These are phyloP conservation scores for Pollenia labialis DNA, from an alignment of 2,888 invertebrate genomes.

Conservation along the genomic window DNA sequence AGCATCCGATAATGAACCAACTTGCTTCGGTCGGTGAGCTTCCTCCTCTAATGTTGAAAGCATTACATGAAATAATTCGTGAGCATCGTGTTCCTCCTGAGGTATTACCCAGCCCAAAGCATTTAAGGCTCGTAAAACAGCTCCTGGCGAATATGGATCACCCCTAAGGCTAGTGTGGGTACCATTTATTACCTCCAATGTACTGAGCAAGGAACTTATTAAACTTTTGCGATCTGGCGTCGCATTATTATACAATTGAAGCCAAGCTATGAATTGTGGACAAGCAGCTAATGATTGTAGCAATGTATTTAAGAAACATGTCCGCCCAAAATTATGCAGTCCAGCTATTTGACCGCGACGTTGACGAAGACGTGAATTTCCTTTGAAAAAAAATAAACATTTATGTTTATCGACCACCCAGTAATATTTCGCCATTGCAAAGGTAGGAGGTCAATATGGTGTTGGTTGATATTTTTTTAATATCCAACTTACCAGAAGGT, in stretches of 20 bases:
- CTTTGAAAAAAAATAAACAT: slow-evolving; percentile 60
- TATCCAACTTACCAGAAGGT: slow-evolving; percentile 84
- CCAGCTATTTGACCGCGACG: slow-evolving; percentile 92
- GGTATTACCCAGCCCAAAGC: slow-evolving; percentile 94
- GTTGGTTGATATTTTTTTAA: neutral
- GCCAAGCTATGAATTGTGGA: slow-evolving; percentile 93
- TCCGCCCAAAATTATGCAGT: slow-evolving; percentile 94
- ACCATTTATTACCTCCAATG: slow-evolving; percentile 89
- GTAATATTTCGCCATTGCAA: slow-evolving; percentile 6
- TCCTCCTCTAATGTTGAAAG: slow-evolving; percentile 96
- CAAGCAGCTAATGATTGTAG: slow-evolving; percentile 95
- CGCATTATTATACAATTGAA: slow-evolving; percentile 87
- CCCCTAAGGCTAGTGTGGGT: slow-evolving; percentile 88
- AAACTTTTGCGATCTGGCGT: slow-evolving; percentile 88
- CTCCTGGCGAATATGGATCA: slow-evolving; percentile 86
- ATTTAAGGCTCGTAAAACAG: slow-evolving; percentile 89
- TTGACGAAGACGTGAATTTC: slow-evolving; percentile 85
- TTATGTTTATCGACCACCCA: neutral
- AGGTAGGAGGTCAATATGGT: slow-evolving; percentile 22
- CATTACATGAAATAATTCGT: slow-evolving; percentile 95
- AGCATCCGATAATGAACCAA: slow-evolving; percentile 91
- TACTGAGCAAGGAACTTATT: slow-evolving; percentile 89
- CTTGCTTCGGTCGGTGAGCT: slow-evolving; percentile 84
- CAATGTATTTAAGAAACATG: slow-evolving; percentile 96
- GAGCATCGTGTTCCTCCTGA: slow-evolving; percentile 97